Conservation (phyloP, 2,797 vertebrate species). For the Protonibea diacanthus region DNA sequence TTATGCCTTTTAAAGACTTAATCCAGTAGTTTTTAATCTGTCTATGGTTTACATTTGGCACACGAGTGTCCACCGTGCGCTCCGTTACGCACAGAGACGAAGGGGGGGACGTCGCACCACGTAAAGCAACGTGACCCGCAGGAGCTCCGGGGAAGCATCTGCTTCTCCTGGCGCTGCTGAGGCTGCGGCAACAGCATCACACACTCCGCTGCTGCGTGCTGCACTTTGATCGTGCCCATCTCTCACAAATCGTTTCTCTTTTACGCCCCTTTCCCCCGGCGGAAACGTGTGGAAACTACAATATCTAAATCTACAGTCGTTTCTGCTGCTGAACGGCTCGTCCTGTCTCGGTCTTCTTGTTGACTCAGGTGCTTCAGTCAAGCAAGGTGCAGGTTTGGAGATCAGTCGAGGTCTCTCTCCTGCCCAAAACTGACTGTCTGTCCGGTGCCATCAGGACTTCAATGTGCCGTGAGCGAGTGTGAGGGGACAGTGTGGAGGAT, state of each 20-base stretch:
- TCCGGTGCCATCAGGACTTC: constrained; percentile 20
- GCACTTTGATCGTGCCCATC: constrained; percentile 14
- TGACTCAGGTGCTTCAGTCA: constrained; percentile 63
- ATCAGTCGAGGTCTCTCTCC: not conserved
- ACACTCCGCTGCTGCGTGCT: constrained; percentile 39
- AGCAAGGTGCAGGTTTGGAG: constrained; percentile 58
- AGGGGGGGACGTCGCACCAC: constrained; percentile 66
- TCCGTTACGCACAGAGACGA: constrained; percentile 43
- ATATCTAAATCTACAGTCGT: not conserved
- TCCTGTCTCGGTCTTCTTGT: constrained; percentile 12
- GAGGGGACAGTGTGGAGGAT: constrained; percentile 5
- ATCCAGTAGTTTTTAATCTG: not conserved
- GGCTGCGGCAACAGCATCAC: constrained; percentile 67
- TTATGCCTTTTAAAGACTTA: not conserved
- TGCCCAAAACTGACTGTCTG: not conserved
- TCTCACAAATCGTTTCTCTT: not conserved
- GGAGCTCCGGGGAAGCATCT: constrained; percentile 60
- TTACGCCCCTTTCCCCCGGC: not conserved
- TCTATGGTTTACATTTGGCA: constrained; percentile 18
- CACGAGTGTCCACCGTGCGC: constrained; percentile 49
- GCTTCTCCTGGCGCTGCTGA: constrained; percentile 53
- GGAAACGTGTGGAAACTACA: constrained; percentile 18
- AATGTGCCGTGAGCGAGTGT: constrained; percentile 16
- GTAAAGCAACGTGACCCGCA: constrained; percentile 77
- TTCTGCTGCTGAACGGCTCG: not conserved